Conservation (phyloP, 2,888 invertebrate genomes). For the Drosophila neotestacea region DNA sequence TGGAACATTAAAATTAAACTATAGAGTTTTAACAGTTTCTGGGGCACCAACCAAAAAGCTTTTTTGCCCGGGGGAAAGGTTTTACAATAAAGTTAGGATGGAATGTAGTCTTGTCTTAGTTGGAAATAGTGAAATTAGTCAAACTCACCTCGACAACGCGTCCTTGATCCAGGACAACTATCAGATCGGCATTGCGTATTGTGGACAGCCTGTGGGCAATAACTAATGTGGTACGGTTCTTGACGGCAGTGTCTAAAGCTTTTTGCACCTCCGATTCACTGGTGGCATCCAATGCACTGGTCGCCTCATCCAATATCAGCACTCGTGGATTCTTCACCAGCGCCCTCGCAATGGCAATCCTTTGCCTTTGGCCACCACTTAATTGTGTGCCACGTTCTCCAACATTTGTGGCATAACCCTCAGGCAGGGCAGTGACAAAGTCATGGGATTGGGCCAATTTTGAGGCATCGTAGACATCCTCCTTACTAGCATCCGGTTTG, state of each 20-base stretch:
- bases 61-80: no score
- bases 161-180: conserved; percentile 95
- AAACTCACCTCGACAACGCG: conserved; percentile 91
- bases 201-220: conserved; percentile 98
- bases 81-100: no score
- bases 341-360: conserved; percentile 97
- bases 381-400: conserved; percentile 97
- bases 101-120: no score
- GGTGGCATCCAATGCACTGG: conserved; percentile 96
- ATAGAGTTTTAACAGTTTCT: no score
- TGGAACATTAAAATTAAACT: no score
- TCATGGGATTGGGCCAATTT: conserved; percentile 95
- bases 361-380: conserved; percentile 97
- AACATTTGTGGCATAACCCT: conserved; percentile 93
- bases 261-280: conserved; percentile 96
- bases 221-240: conserved; percentile 95
- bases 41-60: no score
- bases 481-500: conserved; percentile 88
- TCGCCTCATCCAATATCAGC: conserved; percentile 97
- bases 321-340: conserved; percentile 95
- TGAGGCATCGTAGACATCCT: conserved; percentile 92
- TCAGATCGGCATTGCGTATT: conserved; percentile 94
- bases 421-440: conserved; percentile 93
- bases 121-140: no score
- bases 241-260: conserved; percentile 93